Base-by-base conservation (phyloP, 2,888 invertebrate genomes). In the Acanthosepion esculentum region DNA sequence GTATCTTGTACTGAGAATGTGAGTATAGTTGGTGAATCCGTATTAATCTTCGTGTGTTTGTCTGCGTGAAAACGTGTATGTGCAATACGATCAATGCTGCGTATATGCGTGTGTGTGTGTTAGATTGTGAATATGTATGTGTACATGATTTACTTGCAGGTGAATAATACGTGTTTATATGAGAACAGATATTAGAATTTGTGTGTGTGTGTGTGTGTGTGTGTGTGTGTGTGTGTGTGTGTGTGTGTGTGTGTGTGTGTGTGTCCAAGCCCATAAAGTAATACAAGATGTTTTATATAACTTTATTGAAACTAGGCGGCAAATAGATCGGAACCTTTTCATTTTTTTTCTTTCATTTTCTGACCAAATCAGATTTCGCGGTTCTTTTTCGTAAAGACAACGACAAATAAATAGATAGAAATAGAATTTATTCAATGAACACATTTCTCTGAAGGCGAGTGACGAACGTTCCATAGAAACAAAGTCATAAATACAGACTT, bases 281-380 rank as follows among this genome's bases (percentile, higher is more conserved):
- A 78, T 78, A 78, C n/a, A 78, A 78, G 78, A 78, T 78, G 78
- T 78, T 78, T 78, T n/a, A n/a, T 78, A 78, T 78, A 78, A 15
- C 18, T 33, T 78, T 78, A 78, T 78, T 78, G 78, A 78, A 78
- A 78, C n/a, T 78, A 33, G 78, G n/a, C 78, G 78, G 18, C 78
- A 78, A 78, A 78, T 33, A n/a, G 78, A n/a, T 78, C 78, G 15
- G 33, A n/a, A 78, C 78, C 78, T 78, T 18, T 78, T 18, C 33
- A n/a, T 33, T 10, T 78, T 78, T 78, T n/a, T 33, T n/a, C 23
- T 78, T 29, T n/a, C 10, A n/a, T 29, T n/a, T 29, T 78, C n/a
- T 0, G 15, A 8, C 15, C 23, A 20, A 78, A 78, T 78, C 78
- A 78, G 78, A 78, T 78, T 78, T 78, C n/a, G n/a, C n/a, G n/a